phyloP scores from a whole-genome alignment of 2,797 vertebrate species.

The Telmatherina bonti region DNA sequence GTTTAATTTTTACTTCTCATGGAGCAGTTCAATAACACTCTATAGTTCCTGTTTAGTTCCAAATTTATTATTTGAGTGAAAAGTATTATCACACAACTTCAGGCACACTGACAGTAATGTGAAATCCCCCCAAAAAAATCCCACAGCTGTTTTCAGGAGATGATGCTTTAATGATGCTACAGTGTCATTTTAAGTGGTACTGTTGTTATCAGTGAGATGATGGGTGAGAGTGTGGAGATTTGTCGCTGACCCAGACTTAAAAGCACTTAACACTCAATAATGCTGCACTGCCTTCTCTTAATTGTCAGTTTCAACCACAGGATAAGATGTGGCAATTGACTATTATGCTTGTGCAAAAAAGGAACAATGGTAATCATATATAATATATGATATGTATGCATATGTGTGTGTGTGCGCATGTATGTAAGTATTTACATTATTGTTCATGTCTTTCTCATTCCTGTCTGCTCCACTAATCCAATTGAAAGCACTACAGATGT shows the following conservation, averaged over 20 bases:
- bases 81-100: neutral
- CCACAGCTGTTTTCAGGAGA: slow-evolving; percentile 17
- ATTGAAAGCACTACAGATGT: slow-evolving; percentile 32
- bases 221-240: slow-evolving; percentile 27
- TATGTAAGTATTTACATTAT: neutral
- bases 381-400: too few relatives aligned
- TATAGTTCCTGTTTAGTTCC: neutral
- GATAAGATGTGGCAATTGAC: slow-evolving; percentile 6
- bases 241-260: slow-evolving; percentile 28
- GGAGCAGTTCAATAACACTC: neutral
- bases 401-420: neutral
- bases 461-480: slow-evolving; percentile 36
- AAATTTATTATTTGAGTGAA: neutral
- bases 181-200: slow-evolving; percentile 14
- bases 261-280: slow-evolving; percentile 31
- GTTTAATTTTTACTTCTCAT: neutral
- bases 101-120: slow-evolving; percentile 15
- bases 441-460: slow-evolving; percentile 23
- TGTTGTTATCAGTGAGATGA: slow-evolving; percentile 23
- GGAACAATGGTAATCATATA: too few relatives aligned
- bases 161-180: slow-evolving; percentile 14
- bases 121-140: slow-evolving; percentile 7
- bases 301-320: slow-evolving; percentile 3
- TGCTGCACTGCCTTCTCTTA: slow-evolving; percentile 1
- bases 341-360: too few relatives aligned